Percentiles rank a stretch among this genome's conserved stretches.
These are phyloP conservation scores for Gandaritis pyraliata DNA, from an alignment of 2,888 invertebrate genomes.

Conservation along the genomic window DNA sequence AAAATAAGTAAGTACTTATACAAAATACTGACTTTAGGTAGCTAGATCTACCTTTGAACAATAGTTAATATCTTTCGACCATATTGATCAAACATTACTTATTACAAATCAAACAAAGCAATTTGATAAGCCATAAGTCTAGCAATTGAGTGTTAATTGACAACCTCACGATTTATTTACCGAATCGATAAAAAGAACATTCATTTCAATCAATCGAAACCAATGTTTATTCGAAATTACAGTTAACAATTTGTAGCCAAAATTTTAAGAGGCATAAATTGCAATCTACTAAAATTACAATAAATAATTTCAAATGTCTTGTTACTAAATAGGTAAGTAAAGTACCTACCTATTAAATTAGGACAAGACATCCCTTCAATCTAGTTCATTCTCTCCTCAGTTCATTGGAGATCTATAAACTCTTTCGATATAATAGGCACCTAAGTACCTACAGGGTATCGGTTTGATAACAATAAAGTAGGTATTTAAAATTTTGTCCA, in stretches of 20 bases:
- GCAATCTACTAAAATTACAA: slow-evolving; percentile 16
- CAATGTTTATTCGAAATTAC: slow-evolving; percentile 23
- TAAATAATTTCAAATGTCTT: slow-evolving; percentile 2
- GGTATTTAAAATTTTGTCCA: no score
- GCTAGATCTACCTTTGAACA: slow-evolving; percentile 1
- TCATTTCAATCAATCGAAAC: slow-evolving; percentile 28
- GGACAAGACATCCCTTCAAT: no score
- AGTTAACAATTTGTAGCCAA: slow-evolving; percentile 22
- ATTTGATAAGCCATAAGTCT: slow-evolving; percentile 36
- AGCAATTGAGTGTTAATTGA: slow-evolving; percentile 45
- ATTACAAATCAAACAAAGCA: slow-evolving; percentile 10
- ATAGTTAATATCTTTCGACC: not conserved
- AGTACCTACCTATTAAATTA: no score
- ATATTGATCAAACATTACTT: slow-evolving; percentile 6
- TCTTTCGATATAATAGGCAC: no score
- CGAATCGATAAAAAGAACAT: slow-evolving; percentile 34
- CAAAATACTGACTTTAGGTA: not conserved
- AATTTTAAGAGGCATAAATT: slow-evolving; percentile 19
- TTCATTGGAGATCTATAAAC: no score
- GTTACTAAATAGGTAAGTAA: not conserved
- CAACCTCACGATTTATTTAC: slow-evolving; percentile 38
- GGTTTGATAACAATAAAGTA: no score
- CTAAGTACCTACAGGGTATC: no score
- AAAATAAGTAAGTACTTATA: no score
- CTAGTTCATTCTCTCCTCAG: no score